Conservation (phyloP, 2,888 invertebrate species). For the Heliconius aoede region DNA sequence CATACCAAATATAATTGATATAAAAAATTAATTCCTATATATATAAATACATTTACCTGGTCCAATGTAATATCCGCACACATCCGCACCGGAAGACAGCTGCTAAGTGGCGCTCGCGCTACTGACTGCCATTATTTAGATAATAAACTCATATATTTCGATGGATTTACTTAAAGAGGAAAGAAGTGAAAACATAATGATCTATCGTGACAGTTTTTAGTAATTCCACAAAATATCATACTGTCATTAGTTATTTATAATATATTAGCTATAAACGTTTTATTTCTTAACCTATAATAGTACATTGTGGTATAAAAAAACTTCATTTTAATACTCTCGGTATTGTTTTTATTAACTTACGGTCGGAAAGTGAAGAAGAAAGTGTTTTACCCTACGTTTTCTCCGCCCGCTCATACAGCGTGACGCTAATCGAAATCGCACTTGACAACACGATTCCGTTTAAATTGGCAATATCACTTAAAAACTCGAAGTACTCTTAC, state of each 20-base stretch:
- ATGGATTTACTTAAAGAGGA: neutral
- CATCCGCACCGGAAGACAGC: neutral
- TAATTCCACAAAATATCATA: neutral
- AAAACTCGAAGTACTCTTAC: too few species aligned
- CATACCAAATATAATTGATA: neutral
- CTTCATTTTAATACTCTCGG: too few species aligned
- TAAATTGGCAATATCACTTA: too few species aligned
- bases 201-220: neutral
- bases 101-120: neutral
- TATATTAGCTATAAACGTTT: too few species aligned
- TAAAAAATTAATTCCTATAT: neutral
- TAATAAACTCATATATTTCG: neutral
- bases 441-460: too few species aligned
- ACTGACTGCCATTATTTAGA: neutral
- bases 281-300: too few species aligned
- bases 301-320: too few species aligned
- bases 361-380: too few species aligned
- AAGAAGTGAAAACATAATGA: neutral
- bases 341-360: too few species aligned
- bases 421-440: too few species aligned
- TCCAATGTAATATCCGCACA: conserved; percentile 2
- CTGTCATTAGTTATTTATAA: neutral
- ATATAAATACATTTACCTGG: neutral
- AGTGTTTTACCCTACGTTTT: too few species aligned
- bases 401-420: too few species aligned